Percentiles rank a stretch among this genome's conserved stretches.
Evolutionary conservation across 2,113 vertebrate species (phyloP).

Genomic region (Amazona guildingii): DNA sequence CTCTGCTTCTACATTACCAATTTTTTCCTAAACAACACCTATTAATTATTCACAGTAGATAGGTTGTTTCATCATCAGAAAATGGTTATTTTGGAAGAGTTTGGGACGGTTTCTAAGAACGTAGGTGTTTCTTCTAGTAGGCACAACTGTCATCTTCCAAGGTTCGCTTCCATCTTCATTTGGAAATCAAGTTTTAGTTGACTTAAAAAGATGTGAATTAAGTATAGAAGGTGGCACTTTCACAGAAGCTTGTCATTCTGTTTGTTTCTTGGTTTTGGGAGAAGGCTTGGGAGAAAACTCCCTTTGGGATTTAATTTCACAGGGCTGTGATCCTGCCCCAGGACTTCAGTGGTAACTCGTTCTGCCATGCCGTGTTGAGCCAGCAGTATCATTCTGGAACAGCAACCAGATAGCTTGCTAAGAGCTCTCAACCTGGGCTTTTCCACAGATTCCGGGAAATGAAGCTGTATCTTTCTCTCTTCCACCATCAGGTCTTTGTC

Average conservation of each 20-base stretch:
- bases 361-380: rapidly evolving
- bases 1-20: not conserved
- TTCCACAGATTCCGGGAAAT: not conserved
- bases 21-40: not conserved
- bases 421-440: not conserved
- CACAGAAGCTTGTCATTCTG: not conserved
- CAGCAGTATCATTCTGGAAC: not conserved
- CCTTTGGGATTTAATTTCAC: not conserved
- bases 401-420: not conserved
- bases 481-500: not conserved
- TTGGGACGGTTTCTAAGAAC: not conserved
- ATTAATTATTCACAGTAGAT: constrained; percentile 48
- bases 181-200: not conserved
- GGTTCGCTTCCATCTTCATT: not conserved
- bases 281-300: not conserved
- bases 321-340: not conserved
- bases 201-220: not conserved
- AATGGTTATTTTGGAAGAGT: constrained; percentile 40
- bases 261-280: not conserved
- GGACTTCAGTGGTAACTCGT: not conserved
- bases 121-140: not conserved
- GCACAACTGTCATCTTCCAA: not conserved
- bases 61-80: constrained; percentile 56
- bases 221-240: not conserved
- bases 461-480: not conserved